phyloP scores from a whole-genome alignment of 2,888 invertebrate species.

The Heterodera filipjevi region DNA sequence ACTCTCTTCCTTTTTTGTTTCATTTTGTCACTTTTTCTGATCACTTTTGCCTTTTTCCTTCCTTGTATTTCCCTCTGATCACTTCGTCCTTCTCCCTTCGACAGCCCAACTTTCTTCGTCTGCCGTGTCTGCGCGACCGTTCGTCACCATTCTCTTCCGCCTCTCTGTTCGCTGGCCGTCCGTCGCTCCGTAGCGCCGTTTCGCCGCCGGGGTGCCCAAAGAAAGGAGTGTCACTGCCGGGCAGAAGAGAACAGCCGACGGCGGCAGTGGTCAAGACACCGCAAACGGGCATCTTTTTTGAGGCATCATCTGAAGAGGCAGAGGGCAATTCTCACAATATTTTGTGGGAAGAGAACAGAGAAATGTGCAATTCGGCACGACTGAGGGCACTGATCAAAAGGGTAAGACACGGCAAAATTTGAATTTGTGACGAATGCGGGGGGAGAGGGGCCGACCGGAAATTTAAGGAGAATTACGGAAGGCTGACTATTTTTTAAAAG shows the following conservation, averaged over 20 bases:
- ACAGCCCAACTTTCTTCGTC: neutral
- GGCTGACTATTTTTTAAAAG: no score
- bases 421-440: no score
- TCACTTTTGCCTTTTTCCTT: neutral
- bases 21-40: no score
- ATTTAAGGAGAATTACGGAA: no score
- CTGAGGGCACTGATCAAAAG: slow-evolving; percentile 54
- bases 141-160: neutral
- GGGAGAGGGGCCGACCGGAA: no score
- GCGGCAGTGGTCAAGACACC: neutral
- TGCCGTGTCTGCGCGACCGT: neutral
- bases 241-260: neutral
- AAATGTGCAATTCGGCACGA: slow-evolving; percentile 60
- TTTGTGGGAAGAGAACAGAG: slow-evolving; percentile 39
- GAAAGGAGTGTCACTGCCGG: neutral
- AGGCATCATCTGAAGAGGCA: neutral
- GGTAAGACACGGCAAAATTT: slow-evolving; percentile 34
- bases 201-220: neutral
- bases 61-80: neutral
- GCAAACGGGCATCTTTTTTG: neutral
- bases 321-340: neutral
- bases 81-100: neutral
- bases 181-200: neutral
- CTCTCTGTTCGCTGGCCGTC: neutral
- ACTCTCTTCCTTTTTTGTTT: neutral